Evolutionary conservation across 2,797 vertebrate genomes (phyloP), one percentile per base, ranked within the genome.

Genomic region (Hippocampus kuda): DNA sequence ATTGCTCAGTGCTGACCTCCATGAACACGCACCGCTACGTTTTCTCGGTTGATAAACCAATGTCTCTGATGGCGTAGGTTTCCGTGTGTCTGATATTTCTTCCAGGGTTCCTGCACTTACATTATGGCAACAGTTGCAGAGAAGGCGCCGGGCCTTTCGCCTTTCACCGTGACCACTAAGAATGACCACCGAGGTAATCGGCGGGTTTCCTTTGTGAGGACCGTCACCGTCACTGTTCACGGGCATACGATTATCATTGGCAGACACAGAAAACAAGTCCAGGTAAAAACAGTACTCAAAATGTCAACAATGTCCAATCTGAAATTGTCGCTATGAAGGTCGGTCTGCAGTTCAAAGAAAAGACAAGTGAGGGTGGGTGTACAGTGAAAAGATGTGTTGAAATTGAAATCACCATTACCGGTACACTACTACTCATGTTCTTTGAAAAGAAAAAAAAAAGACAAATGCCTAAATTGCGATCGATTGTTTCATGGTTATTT

Each of bases 31-130:
- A 34, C 34, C 5, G 5, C 34, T 16, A 46, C 13, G 44, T 46
- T 34, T 34, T 34, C 34, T 34, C 34, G 34, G 15, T 46, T 46
- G n/a, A 27, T 57, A 13, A 5, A 34, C 34, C 34, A 34, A 34
- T 34, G 5, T 5, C 24, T 26, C 12, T 12, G 38, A 11, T 63
- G 34, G 61, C n/a, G 3, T 63, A 24, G 3, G 9, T 24, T 26
- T 44, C 2, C 18, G n/a, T 26, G 30, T n/a, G 27, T 30, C 44
- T 34, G 24, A 6, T 27, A n/a, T 63, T 27, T 62, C 16, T 77
- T 73, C 54, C 67, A 79, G 78, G 78, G 75, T 42, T 34, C 75
- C 73, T 79, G 78, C 61, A 66, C 69, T 26, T 79, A 79, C 65
- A 66, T 73, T 12, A 66, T 77, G 60, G 30, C 78, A 46, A 73